Conservation (phyloP, 1,140 invertebrate genomes). For the Brachionus manjavacas region DNA sequence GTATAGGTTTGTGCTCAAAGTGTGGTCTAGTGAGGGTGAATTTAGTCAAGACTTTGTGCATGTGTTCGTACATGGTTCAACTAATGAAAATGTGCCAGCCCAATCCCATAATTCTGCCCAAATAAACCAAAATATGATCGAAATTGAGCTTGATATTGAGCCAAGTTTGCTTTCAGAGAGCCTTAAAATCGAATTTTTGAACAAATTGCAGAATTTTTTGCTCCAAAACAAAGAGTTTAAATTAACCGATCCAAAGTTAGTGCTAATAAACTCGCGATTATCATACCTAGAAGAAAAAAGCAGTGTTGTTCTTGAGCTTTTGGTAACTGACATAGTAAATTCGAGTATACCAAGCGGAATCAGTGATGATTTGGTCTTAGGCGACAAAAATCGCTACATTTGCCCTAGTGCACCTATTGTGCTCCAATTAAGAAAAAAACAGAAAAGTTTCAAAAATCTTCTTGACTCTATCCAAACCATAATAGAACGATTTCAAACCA, state of each 20-base stretch:
- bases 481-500: neutral
- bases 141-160: slow-evolving; percentile 21
- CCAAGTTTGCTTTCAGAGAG: neutral
- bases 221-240: slow-evolving; percentile 6
- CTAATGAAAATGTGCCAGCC: neutral
- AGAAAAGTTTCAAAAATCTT: slow-evolving; percentile 2
- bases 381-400: neutral
- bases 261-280: neutral
- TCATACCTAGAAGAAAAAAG: neutral
- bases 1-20: slow-evolving; percentile 27
- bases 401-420: neutral
- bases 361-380: neutral
- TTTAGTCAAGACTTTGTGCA: slow-evolving; percentile 32
- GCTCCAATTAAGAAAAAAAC: neutral
- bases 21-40: slow-evolving; percentile 10
- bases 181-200: slow-evolving; percentile 4
- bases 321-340: neutral
- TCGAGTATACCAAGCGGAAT: neutral
- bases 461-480: neutral
- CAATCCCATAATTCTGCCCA: neutral
- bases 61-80: slow-evolving; percentile 10
- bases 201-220: slow-evolving; percentile 7
- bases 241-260: neutral
- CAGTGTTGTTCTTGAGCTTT: neutral
- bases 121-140: slow-evolving; percentile 5